Base-by-base conservation (phyloP, 2,113 vertebrate species). In the Grallaria varia region DNA sequence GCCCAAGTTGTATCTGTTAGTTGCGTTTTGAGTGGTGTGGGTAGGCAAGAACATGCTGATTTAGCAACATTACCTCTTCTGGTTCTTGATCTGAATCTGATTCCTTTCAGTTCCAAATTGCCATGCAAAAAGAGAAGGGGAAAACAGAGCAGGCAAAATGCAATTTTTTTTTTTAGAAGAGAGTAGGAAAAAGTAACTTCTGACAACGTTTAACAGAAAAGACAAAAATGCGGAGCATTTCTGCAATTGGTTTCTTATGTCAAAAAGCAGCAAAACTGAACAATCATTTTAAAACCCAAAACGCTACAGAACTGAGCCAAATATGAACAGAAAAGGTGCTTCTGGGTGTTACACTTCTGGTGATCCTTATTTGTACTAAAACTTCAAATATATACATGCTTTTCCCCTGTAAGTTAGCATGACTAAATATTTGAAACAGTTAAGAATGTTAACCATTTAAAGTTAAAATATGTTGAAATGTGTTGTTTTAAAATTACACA, bases 81-180 rank as follows among this genome's bases (percentile, higher is more conserved):
- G 98, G 98, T 92, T 99, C 99, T 97, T 98, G 99, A 92, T 99
- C 99, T 96, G 99, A 99, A 97, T 99, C 99, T 78, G 99, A 99
- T 78, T 99, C 99, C 99, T 99, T 98, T 98, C 85, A 93, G 96
- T 97, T 98, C 98, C 98, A 98, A 98, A 97, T 98, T 96, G 98
- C 79, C 97, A 87, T 94, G 96, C 89, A 97, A 95, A 87, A 95
- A 90, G 93, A 96, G 98, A 97, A 92, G 35, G 95, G 94, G 94
- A 96, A 98, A 94, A 98, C 84, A 98, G 94, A 98, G 94, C 89
- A 96, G 95, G 97, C 88, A 98, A 97, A 98, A 98, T 76, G 97
- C 83, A 96, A 55, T n/a, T 56, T 58, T 56, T 95, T 98, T 87
- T 56, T 95, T 98, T 87, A 97, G 91, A 92, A 94, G 80, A 87